A percentile compares a stretch with the other conserved stretches of the same genome.
These are phyloP conservation scores for Entosphenus tridentatus DNA, from an alignment of 2,113 vertebrate genomes.

Conservation along the genomic window DNA sequence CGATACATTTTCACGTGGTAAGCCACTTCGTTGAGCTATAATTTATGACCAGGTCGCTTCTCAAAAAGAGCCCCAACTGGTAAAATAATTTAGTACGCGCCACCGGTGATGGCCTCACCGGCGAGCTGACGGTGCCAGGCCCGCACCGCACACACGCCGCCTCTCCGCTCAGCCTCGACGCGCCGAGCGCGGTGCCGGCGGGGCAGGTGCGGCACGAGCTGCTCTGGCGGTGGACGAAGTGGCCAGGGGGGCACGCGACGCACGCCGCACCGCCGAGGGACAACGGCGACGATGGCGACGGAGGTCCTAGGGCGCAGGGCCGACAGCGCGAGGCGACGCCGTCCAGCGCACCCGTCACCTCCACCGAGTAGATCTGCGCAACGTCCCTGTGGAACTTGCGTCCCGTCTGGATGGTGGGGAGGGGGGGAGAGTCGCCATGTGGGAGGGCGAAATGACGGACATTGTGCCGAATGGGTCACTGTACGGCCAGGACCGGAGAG, in stretches of 20 bases:
- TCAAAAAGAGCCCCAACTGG: too few species aligned
- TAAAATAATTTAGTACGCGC: too few species aligned
- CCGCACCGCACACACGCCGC: slow-evolving; percentile 45
- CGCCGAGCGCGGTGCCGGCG: slow-evolving; percentile 31
- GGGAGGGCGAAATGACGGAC: too few species aligned
- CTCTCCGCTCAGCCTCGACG: slow-evolving; percentile 30
- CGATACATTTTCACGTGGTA: too few species aligned
- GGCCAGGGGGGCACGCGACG: slow-evolving; percentile 42
- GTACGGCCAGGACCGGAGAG: too few species aligned
- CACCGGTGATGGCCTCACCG: slow-evolving; percentile 21
- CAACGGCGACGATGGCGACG: too few species aligned
- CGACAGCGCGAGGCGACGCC: slow-evolving; percentile 64
- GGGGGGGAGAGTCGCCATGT: too few species aligned
- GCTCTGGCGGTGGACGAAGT: slow-evolving; percentile 30
- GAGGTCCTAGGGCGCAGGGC: slow-evolving; percentile 31
- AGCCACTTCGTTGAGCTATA: too few species aligned
- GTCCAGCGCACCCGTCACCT: slow-evolving; percentile 46
- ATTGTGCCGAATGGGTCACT: too few species aligned
- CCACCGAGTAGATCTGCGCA: slow-evolving; percentile 68
- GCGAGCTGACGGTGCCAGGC: slow-evolving; percentile 42
- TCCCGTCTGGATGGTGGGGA: slow-evolving; percentile 20
- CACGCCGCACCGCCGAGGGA: slow-evolving; percentile 27
- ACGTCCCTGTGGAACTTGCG: slow-evolving; percentile 40
- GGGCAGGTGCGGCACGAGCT: slow-evolving; percentile 42
- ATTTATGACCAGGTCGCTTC: too few species aligned